Percentiles rank a stretch among this genome's conserved stretches.
phyloP scores from a whole-genome alignment of 2,797 vertebrate species.

The Microctenopoma lineatum region DNA sequence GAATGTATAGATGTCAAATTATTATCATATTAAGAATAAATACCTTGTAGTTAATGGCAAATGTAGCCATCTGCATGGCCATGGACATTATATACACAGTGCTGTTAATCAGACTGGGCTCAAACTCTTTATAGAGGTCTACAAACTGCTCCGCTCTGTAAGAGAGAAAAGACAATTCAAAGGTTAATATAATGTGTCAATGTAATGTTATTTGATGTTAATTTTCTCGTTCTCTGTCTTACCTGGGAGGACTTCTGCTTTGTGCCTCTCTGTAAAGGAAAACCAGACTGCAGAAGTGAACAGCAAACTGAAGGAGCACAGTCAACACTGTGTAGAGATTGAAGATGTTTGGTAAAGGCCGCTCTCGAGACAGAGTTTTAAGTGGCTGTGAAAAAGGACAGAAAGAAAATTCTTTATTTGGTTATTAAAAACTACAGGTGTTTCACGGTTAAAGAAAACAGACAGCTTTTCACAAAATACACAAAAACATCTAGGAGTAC shows the following conservation, averaged over 20 bases:
- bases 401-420: slow-evolving; percentile 8
- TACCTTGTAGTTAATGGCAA: slow-evolving; percentile 99
- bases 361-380: slow-evolving; percentile 93
- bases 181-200: slow-evolving; percentile 5
- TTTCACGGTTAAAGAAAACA: slow-evolving; percentile 1
- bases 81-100: slow-evolving; percentile 99
- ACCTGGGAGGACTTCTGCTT: slow-evolving; percentile 89
- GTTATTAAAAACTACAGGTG: not conserved
- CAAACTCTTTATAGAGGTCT: slow-evolving; percentile 96
- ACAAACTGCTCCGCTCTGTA: slow-evolving; percentile 90
- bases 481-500: too few species aligned
- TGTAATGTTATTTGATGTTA: not conserved
- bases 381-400: slow-evolving; percentile 84
- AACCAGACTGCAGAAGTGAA: slow-evolving; percentile 94
- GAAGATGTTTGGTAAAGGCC: slow-evolving; percentile 97
- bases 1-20: not conserved
- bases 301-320: slow-evolving; percentile 93
- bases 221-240: slow-evolving; percentile 9
- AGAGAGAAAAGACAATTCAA: slow-evolving; percentile 24
- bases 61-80: slow-evolving; percentile 99
- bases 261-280: slow-evolving; percentile 93
- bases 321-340: slow-evolving; percentile 97
- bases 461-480: not conserved
- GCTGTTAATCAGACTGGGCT: slow-evolving; percentile 97
- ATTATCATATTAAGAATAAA: slow-evolving; percentile 2